Conservation (phyloP, 2,888 invertebrate genomes). For the Hydropsyche betteni region DNA sequence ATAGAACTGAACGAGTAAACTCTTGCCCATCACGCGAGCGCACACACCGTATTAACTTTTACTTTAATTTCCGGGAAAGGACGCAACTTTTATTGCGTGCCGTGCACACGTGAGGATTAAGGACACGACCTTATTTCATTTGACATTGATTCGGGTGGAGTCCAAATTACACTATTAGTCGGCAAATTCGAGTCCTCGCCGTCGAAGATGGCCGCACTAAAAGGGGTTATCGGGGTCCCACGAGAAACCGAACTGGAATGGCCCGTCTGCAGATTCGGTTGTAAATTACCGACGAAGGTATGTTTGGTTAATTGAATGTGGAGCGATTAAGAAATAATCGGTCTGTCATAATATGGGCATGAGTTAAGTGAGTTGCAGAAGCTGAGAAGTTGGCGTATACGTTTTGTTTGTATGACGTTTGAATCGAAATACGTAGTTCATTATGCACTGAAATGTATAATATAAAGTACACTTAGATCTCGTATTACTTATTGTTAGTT, state of each 20-base stretch:
- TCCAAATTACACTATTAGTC: slow-evolving; percentile 41
- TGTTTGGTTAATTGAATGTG: not conserved
- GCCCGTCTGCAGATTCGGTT: not conserved
- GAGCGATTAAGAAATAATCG: too few species aligned
- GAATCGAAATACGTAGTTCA: too few species aligned
- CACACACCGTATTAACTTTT: slow-evolving; percentile 13
- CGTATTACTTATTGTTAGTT: too few species aligned
- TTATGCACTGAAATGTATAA: too few species aligned
- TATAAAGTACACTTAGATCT: too few species aligned
- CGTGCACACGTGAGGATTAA: slow-evolving; percentile 21
- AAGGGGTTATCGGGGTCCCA: slow-evolving; percentile 4
- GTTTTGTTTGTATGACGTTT: too few species aligned
- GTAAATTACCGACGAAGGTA: slow-evolving; percentile 23
- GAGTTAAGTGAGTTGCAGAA: too few species aligned
- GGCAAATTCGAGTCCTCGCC: slow-evolving; percentile 37
- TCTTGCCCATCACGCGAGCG: too few species aligned
- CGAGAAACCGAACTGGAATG: not conserved
- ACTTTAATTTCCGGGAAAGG: slow-evolving; percentile 15
- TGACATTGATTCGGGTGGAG: slow-evolving; percentile 43
- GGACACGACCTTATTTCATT: slow-evolving; percentile 37
- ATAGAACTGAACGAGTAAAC: too few species aligned
- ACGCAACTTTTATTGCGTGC: slow-evolving; percentile 17
- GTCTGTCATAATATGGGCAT: too few species aligned
- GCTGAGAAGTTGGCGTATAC: too few species aligned
- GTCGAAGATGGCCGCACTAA: slow-evolving; percentile 25